Base-by-base conservation (phyloP, 2,113 vertebrate species). In the Corynorhinus townsendii region DNA sequence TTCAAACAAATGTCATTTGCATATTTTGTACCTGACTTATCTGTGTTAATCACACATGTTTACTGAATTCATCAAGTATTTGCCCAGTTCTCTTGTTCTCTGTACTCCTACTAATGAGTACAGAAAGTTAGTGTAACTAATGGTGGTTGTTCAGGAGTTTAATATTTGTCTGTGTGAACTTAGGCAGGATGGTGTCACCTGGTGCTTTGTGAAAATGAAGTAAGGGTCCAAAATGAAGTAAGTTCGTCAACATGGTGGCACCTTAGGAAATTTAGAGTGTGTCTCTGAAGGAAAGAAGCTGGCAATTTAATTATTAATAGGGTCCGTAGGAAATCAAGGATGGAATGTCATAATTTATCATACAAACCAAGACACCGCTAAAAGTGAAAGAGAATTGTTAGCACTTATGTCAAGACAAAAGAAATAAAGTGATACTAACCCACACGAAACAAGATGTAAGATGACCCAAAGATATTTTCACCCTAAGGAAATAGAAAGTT, bases 331-430 rank as follows among this genome's bases (percentile, higher is more conserved):
- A 95, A 89, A 89, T 93, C 77, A 86, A 82, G 68, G 11, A 68
- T 75, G 20, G 80, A 94, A 89, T 69, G 68, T 94, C 79, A 76
- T 75, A 94, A 95, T 94, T 94, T 93, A 90, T 96, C 94, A 93
- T 83, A 71, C 71, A 89, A 85, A 89, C 62, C 56, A 87, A 64
- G 64, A 76, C 76, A 90, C 20, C n/a, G 79, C 68, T 89, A 81
- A 90, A 89, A 93, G 87, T 62, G 43, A 94, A 86, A 89, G 28
- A 96, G 45, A 14, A 52, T 56, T 75, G 54, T 89, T 95, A 83
- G 87, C 73, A 94, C 83, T 93, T 91, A 89, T 40, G 49, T 91
- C 90, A 93, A 79, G 79, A 96, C 84, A 94, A 95, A 20, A 86
- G 54, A 87, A 69, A 93, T 84, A 94, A 94, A 94, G 84, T 76